Evolutionary conservation across 2,888 invertebrate species (phyloP), one percentile per base, ranked within the genome.

Genomic region (Odiellus spinosus): DNA sequence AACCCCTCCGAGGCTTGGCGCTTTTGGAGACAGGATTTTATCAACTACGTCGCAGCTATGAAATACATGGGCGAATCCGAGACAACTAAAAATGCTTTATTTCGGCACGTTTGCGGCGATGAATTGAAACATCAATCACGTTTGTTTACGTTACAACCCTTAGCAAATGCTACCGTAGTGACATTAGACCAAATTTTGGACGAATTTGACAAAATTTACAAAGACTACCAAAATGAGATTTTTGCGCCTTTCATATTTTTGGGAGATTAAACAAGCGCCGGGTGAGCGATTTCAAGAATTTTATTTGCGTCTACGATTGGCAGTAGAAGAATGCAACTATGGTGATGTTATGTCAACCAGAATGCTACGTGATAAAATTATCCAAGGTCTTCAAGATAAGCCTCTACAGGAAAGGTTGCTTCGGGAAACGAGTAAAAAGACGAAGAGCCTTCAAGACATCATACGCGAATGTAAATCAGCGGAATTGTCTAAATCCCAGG

Each of bases 351-450:
- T 15, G 11, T 1, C 33, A 14, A 36, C 34, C 11, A 33, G 39
- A 15, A 47, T 47, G 39, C 43, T 20, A 10, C 15, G 40, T 8
- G 47, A 42, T 26, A 42, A 47, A 43, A 42, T 47, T 5, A 20
- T 47, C 12, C 47, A 43, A 18, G 47, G 44, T 10, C 32, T 47
- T 4, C n/a, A 15, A n/a, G 46, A 46, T 21, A 46, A 46, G 35
- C 12, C 46, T 5, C 20, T 46, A 11, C 42, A 46, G 34, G 42
- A 40, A 32, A 26, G 35, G 11, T 19, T 46, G 17, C 33, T 46
- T 12, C 41, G 42, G 14, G 36, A 46, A 46, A 46, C 42, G 8
- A 34, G 20, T 21, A 46, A 20, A 41, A 42, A 34, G 6, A n/a
- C n/a, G 10, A 42, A 33, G 32, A 33, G 19, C n/a, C 34, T 42